Evolutionary conservation across 1,140 invertebrate species (phyloP).

Genomic region (Drosophila arawakana): DNA sequence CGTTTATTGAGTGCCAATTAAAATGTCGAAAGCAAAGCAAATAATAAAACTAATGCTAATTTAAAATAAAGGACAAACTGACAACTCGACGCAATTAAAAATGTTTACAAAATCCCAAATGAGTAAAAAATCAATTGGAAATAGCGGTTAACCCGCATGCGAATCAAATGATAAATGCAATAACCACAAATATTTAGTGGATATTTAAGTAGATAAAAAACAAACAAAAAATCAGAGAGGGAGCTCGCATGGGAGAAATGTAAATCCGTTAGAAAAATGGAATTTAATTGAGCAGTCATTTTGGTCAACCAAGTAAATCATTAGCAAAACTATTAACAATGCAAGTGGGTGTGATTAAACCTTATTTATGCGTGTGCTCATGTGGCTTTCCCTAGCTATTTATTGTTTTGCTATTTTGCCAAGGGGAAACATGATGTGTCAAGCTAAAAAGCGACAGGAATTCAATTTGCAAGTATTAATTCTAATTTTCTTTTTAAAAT

Average conservation of each 20-base stretch:
- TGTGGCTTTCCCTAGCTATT: conserved; percentile 23
- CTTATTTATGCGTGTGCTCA: conserved; percentile 38
- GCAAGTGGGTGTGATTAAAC: conserved; percentile 5
- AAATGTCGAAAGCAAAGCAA: conserved; percentile 50
- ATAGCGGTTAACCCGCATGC: conserved; percentile 51
- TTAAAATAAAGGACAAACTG: conserved; percentile 40
- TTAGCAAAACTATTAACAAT: conserved; percentile 66
- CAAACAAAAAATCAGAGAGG: conserved; percentile 62
- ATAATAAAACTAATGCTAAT: conserved; percentile 39
- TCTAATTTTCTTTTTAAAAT: background rate
- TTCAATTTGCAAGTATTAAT: background rate
- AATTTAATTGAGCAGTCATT: conserved; percentile 42
- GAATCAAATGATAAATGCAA: conserved; percentile 28
- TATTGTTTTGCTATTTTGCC: conserved; percentile 27
- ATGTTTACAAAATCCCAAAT: conserved; percentile 24
- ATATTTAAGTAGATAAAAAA: conserved; percentile 33
- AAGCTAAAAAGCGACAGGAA: background rate
- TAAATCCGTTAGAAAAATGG: conserved; percentile 41
- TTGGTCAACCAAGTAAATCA: conserved; percentile 62
- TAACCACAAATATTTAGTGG: conserved; percentile 60
- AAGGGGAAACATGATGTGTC: background rate
- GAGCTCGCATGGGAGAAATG: conserved; percentile 52
- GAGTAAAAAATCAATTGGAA: conserved; percentile 74
- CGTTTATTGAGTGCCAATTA: conserved; percentile 53
- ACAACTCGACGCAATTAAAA: conserved; percentile 42